Base-by-base conservation (phyloP, 2,888 invertebrate genomes). In the Gnatocerus cornutus region DNA sequence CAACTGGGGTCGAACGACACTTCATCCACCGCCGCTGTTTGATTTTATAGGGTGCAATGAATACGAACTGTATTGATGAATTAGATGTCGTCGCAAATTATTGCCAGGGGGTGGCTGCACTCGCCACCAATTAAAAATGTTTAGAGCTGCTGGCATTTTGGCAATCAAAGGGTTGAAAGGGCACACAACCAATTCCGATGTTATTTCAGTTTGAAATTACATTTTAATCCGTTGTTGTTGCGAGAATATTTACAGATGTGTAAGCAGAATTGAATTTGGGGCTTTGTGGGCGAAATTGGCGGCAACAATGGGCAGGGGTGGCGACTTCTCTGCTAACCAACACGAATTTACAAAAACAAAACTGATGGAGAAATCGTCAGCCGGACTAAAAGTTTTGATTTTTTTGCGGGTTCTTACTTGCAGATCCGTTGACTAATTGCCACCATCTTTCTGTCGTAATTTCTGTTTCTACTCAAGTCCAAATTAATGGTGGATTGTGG, bases 21-120 rank as follows among this genome's bases (percentile, higher is more conserved):
- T 55, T 64, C 53, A 64, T 43, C 41, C 63, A 62, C 48, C 21
- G 48, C 41, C 50, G 43, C 41, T 64, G 64, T 64, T 64, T 64
- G 64, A 55, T 53, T 64, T 64, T 55, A 53, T 64, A 53, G 64
- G 64, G 64, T 55, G 64, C 53, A 64, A 64, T 64, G 64, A 64
- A 64, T 64, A 64, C 53, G 30, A 43, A 52, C 30, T 30, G 37
- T 41, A 62, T 62, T 41, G 53, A 64, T 64, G 33, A 53, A 64
- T 64, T 55, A 55, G 45, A 64, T 45, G 64, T 61, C 50, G 48
- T 61, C 48, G 50, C 61, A 61, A 61, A 61, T 61, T 61, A 33
- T 50, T 61, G 27, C 48, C 13, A 21, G 16, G 39, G 39, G 41
- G 56, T 50, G 29, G 48, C 10, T 16, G 56, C 27, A 7, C 37